Conservation (phyloP, 2,797 vertebrate genomes). For the Astyanax mexicanus region DNA sequence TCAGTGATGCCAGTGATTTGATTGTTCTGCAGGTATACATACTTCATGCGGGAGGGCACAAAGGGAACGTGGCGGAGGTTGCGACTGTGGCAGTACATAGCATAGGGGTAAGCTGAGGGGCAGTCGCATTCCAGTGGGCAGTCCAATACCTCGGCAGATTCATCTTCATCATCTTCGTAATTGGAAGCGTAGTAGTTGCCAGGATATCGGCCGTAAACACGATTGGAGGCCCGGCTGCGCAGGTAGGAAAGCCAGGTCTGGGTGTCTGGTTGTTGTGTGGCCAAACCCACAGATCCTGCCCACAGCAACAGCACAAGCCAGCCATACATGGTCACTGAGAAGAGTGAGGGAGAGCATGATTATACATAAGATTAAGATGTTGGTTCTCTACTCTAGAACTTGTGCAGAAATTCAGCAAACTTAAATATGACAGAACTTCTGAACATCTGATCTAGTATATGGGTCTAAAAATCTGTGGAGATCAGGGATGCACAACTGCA, state of each 20-base stretch:
- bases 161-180: conserved; percentile 63
- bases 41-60: conserved; percentile 91
- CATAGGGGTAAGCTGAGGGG: conserved; percentile 84
- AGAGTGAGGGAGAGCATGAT: conserved; percentile 6
- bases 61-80: conserved; percentile 90
- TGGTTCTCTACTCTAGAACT: no score
- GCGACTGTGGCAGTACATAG: conserved; percentile 94
- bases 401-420: no score
- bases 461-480: no score
- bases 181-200: conserved; percentile 61
- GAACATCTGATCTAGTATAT: no score
- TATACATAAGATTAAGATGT: no score
- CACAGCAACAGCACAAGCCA: conserved; percentile 63
- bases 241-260: conserved; percentile 74
- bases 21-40: conserved; percentile 93
- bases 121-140: conserved; percentile 95
- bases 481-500: no score
- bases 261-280: conserved; percentile 60
- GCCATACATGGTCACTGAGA: conserved; percentile 66
- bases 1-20: conserved; percentile 88
- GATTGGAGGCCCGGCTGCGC: conserved; percentile 61
- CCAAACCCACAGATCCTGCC: conserved; percentile 62
- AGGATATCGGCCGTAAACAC: conserved; percentile 68
- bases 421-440: no score
- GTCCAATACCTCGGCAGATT: conserved; percentile 71